Evolutionary conservation across 1,140 invertebrate species (phyloP), one percentile per base, ranked within the genome.

Genomic region (Scylla paramamosain): DNA sequence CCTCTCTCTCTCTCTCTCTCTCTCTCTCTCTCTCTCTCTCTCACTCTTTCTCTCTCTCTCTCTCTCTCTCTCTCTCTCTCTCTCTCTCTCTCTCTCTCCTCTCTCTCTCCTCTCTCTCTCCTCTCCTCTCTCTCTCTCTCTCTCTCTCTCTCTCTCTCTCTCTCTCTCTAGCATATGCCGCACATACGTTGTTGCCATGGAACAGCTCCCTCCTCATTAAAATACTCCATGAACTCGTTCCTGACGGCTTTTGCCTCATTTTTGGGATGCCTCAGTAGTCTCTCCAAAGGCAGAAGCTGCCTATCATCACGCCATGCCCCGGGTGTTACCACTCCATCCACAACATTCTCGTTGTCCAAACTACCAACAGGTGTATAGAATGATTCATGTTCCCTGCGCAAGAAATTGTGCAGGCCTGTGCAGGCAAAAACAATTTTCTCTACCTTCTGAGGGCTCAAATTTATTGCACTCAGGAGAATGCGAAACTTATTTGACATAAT

Each of bases 111-210:
- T 86, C 84, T 86, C 84, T 86, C 84, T 90, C 88, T 90, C 39
- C 88, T 90, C 88, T 90, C 88, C 39, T 39, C 39, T 39, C 39
- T 39, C 39, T 39, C 39, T 39, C 39, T 39, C 39, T 39, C 39
- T 39, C 39, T 86, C 84, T 86, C 32, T 86, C 84, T 86, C 84
- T 86, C 84, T 86, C 84, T 86, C 84, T 90, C 88, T 90, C 39
- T 45, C 88, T 90, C 88, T 90, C 88, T 90, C 4, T 90, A 0
- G 6, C 4, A 6, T 48, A 45, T 48, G 16, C 86, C 86, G 46
- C 48, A 46, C 89, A 59, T 91, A 28, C 20, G 46, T 29, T 91
- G 45, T 14, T 48, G 89, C 89, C 89, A 46, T 29, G 32, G 45
- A n/a, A 48, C 89, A 12, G 46, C 14, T 91, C 89, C 89, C 4